A percentile compares a stretch with the other conserved stretches of the same genome.
Conservation (phyloP, 2,888 invertebrate species). For the Aphodius sticticus region DNA sequence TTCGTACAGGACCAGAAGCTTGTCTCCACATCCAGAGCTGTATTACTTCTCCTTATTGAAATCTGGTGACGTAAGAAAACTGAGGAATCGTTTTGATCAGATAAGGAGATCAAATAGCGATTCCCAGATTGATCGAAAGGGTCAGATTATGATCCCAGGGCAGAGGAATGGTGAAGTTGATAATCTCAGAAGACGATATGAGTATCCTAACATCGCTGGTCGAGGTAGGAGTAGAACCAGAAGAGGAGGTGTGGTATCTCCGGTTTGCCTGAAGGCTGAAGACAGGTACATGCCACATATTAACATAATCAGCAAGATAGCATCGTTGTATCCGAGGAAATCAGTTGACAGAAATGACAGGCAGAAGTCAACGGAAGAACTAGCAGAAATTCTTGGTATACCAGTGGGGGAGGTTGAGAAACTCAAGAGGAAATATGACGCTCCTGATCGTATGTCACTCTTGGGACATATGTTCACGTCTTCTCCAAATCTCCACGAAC, state of each 20-base stretch:
- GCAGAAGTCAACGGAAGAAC: conserved; percentile 52
- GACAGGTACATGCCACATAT: conserved; percentile 88
- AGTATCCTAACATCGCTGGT: conserved; percentile 59
- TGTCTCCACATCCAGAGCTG: conserved; percentile 74
- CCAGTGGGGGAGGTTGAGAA: conserved; percentile 76
- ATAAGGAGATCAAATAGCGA: conserved; percentile 77
- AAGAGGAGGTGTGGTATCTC: conserved; percentile 65
- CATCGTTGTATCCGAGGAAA: conserved; percentile 62
- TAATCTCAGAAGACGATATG: conserved; percentile 69
- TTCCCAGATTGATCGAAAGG: conserved; percentile 74
- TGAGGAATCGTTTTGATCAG: conserved; percentile 80
- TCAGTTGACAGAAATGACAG: conserved; percentile 48
- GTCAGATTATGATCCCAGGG: conserved; percentile 60
- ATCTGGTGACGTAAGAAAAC: conserved; percentile 79
- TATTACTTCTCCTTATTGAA: conserved; percentile 73
- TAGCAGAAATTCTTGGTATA: conserved; percentile 56
- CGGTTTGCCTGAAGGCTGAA: conserved; percentile 71
- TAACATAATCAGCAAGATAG: conserved; percentile 88
- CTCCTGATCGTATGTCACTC: conserved; percentile 66
- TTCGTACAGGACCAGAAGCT: conserved; percentile 75
- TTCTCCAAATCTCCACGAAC: conserved; percentile 79
- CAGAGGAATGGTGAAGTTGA: conserved; percentile 66
- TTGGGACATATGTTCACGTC: conserved; percentile 83
- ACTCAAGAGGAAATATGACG: conserved; percentile 76
- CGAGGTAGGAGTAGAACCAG: conserved; percentile 63